phyloP scores from a whole-genome alignment of 2,797 vertebrate genomes.

The Synanceia verrucosa region DNA sequence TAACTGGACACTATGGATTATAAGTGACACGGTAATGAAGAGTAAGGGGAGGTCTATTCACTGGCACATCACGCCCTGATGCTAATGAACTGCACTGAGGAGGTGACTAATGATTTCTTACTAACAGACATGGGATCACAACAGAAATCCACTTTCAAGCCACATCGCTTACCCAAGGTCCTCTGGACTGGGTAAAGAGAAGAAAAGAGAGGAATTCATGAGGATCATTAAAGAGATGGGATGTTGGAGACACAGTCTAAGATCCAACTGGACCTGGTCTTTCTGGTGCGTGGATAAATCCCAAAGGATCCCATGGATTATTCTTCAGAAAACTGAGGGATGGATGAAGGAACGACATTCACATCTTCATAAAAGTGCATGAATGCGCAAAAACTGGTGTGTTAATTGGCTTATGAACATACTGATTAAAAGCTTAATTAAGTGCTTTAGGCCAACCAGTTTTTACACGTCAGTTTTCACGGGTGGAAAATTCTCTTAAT shows the following conservation, averaged over 20 bases:
- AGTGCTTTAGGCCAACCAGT: not conserved
- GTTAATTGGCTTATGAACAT: slow-evolving; percentile 20
- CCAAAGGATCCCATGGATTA: not conserved
- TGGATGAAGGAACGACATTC: not conserved
- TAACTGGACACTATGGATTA: slow-evolving; percentile 54
- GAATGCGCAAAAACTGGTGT: not conserved
- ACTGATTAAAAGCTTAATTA: slow-evolving; percentile 22
- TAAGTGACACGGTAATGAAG: slow-evolving; percentile 75
- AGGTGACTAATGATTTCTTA: slow-evolving; percentile 39
- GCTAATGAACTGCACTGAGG: slow-evolving; percentile 66
- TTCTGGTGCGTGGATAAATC: not conserved
- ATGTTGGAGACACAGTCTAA: too few species aligned
- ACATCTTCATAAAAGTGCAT: slow-evolving; percentile 3
- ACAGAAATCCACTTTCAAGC: slow-evolving; percentile 30
- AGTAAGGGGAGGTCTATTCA: slow-evolving; percentile 62
- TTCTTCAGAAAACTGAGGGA: not conserved
- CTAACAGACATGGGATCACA: slow-evolving; percentile 14
- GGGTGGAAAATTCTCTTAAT: slow-evolving; percentile 23
- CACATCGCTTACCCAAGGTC: not conserved
- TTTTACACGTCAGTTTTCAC: slow-evolving; percentile 11
- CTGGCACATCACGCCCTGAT: slow-evolving; percentile 41
- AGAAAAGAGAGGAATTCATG: slow-evolving; percentile 12
- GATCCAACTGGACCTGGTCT: too few species aligned
- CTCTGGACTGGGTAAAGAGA: slow-evolving; percentile 19
- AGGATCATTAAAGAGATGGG: slow-evolving; percentile 36